Conservation (phyloP, 2,888 invertebrate genomes). For the Anarsia innoxiella region DNA sequence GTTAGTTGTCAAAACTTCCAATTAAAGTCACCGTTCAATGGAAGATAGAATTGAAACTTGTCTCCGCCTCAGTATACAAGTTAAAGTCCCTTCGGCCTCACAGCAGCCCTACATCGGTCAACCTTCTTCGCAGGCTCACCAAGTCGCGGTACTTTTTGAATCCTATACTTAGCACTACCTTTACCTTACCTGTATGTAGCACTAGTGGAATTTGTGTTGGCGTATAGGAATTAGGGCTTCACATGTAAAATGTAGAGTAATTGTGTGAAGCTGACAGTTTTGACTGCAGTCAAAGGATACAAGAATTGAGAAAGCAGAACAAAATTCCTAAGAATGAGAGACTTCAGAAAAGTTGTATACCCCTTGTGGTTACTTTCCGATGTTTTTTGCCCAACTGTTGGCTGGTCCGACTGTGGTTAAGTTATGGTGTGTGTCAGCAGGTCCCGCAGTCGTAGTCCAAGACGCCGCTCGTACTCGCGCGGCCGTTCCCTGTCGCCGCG, state of each 20-base stretch:
- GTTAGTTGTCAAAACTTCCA: constrained; percentile 52
- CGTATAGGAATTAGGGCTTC: constrained; percentile 33
- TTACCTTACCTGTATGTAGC: constrained; percentile 53
- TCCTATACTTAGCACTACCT: constrained; percentile 69
- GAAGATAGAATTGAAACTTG: constrained; percentile 55
- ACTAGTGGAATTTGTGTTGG: constrained; percentile 42
- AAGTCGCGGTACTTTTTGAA: constrained; percentile 71
- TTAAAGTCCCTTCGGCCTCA: constrained; percentile 61
- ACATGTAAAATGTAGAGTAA: constrained; percentile 24
- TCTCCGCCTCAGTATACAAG: constrained; percentile 41
- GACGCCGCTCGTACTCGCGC: constrained; percentile 62
- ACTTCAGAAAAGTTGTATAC: too few relatives aligned
- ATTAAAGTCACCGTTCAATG: constrained; percentile 47
- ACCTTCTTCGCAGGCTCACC: constrained; percentile 61
- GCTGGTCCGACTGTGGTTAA: too few relatives aligned
- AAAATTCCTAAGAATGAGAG: neutral
- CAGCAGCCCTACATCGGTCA: constrained; percentile 62
- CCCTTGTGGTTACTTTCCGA: too few relatives aligned
- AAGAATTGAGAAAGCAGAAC: neutral
- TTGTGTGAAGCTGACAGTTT: constrained; percentile 8
- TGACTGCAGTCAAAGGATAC: too few relatives aligned
- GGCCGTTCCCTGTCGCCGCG: constrained; percentile 60
- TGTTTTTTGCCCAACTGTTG: too few relatives aligned
- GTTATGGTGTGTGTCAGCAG: constrained; percentile 31
- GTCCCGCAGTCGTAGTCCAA: constrained; percentile 66